Evolutionary conservation across 1,140 invertebrate species (phyloP).

Genomic region (Varroa destructor): DNA sequence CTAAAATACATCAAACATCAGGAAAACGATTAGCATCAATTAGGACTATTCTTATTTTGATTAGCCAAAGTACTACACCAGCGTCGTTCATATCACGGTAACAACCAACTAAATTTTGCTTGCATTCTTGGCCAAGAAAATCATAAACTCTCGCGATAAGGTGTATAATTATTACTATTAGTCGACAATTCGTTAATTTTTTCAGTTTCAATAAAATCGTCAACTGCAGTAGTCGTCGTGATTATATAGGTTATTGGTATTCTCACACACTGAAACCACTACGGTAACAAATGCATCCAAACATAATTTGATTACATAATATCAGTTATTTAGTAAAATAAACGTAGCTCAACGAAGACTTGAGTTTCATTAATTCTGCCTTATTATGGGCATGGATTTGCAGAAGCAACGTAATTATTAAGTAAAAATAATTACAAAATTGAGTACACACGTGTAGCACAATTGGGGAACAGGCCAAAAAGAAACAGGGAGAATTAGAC

Average conservation of each 20-base stretch:
- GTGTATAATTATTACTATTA: no score
- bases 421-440: not conserved
- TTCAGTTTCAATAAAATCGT: no score
- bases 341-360: not conserved
- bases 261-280: not conserved
- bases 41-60: not conserved
- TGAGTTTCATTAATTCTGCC: not conserved
- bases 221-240: no score
- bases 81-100: not conserved
- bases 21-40: not conserved
- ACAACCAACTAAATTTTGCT: no score
- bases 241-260: no score
- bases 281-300: not conserved
- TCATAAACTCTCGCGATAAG: no score
- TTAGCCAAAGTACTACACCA: not conserved
- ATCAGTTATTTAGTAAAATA: not conserved
- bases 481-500: not conserved
- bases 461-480: constrained; percentile 12
- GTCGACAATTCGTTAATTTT: no score
- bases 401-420: not conserved
- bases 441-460: constrained; percentile 24
- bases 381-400: not conserved
- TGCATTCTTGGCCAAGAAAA: no score
- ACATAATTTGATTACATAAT: not conserved
- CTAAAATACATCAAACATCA: not conserved